Evolutionary conservation across 2,113 vertebrate genomes (phyloP).

Genomic region (Clarias gariepinus): DNA sequence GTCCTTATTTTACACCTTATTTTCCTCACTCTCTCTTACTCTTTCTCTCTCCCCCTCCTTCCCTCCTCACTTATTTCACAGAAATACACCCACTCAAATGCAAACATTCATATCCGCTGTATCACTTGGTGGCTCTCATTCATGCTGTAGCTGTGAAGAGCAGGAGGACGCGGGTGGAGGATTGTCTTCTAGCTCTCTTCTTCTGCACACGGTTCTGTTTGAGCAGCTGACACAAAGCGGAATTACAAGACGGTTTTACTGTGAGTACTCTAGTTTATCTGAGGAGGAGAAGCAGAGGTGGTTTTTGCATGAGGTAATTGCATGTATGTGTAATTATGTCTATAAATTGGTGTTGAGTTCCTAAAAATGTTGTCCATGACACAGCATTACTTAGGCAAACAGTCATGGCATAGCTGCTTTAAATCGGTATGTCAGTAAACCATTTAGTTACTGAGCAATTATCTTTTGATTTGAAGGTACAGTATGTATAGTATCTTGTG

Average conservation of each 20-base stretch:
- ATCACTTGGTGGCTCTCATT: conserved; percentile 54
- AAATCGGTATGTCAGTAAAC: neutral
- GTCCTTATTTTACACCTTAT: conserved; percentile 29
- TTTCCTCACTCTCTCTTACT: conserved; percentile 14
- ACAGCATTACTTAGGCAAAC: conserved; percentile 10
- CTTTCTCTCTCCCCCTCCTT: conserved; percentile 30
- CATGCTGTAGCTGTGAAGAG: conserved; percentile 53
- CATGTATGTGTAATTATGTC: conserved; percentile 19
- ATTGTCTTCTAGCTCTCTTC: conserved; percentile 27
- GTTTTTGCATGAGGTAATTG: neutral
- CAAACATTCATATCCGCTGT: conserved; percentile 54
- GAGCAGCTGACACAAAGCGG: conserved; percentile 28
- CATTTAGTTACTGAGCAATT: neutral
- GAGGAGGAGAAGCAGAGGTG: neutral
- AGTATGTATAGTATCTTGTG: neutral
- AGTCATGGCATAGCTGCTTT: neutral
- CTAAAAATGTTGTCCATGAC: neutral
- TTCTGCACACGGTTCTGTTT: conserved; percentile 24
- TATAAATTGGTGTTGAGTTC: conserved; percentile 25
- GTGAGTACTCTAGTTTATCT: conserved; percentile 45
- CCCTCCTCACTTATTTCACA: conserved; percentile 47
- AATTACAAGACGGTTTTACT: conserved; percentile 39
- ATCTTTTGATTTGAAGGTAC: neutral
- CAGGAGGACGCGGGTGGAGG: conserved; percentile 37
- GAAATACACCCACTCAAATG: conserved; percentile 56